These are phyloP conservation scores for Euzophera pinguis DNA, from an alignment of 2,888 invertebrate genomes.

Conservation along the genomic window DNA sequence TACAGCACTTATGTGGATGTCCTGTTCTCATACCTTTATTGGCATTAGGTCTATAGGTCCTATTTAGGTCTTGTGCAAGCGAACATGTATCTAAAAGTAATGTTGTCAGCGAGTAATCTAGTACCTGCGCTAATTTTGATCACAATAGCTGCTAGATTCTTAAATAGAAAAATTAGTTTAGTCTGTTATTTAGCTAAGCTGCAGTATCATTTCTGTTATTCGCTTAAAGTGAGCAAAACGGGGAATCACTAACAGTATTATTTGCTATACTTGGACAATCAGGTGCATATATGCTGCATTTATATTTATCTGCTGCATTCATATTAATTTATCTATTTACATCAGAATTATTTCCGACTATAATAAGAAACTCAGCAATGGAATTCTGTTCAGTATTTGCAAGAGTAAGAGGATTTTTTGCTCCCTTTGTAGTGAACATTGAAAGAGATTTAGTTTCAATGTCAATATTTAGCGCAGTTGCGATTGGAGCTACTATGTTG, in stretches of 20 bases:
- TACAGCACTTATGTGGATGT: too few relatives aligned
- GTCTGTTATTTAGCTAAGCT: constrained; percentile 42
- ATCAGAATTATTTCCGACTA: constrained; percentile 89
- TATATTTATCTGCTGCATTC: constrained; percentile 82
- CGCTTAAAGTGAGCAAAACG: constrained; percentile 45
- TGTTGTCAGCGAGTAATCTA: too few relatives aligned
- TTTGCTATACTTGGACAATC: constrained; percentile 86
- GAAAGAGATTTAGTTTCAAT: constrained; percentile 60
- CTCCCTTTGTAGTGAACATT: constrained; percentile 83
- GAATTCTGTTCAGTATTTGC: constrained; percentile 85
- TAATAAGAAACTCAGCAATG: constrained; percentile 87
- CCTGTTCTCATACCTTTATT: too few relatives aligned
- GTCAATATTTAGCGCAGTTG: constrained; percentile 50
- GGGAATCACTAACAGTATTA: constrained; percentile 73
- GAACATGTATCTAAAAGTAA: too few relatives aligned
- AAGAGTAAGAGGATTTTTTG: constrained; percentile 83
- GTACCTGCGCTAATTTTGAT: constrained; percentile 47
- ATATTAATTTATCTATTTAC: constrained; percentile 85
- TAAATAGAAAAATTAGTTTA: constrained; percentile 50
- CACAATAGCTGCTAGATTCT: constrained; percentile 41
- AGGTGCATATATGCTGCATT: too few relatives aligned
- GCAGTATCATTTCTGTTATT: constrained; percentile 52
- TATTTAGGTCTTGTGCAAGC: too few relatives aligned
- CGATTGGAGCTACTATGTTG: constrained; percentile 49
- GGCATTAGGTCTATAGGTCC: too few relatives aligned